Conservation (phyloP, 2,113 vertebrate genomes). For the Entomyzon cyanotis region DNA sequence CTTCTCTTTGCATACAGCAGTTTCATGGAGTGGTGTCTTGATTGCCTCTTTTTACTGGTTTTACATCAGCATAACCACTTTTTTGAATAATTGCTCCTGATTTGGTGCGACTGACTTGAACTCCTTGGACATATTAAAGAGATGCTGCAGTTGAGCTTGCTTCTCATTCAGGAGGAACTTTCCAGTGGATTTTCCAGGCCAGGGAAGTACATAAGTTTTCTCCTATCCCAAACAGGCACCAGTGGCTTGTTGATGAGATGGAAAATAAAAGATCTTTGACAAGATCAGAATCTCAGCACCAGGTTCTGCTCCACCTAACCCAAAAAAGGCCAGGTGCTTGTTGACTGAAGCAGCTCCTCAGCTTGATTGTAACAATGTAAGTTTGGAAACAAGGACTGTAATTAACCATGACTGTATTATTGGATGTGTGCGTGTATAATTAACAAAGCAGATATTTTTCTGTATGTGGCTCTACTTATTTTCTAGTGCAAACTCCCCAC, state of each 20-base stretch:
- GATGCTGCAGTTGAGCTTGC: neutral
- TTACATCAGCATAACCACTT: neutral
- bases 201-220: neutral
- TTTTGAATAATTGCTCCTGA: neutral
- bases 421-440: constrained; percentile 52
- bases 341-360: neutral
- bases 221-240: neutral
- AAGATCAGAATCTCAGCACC: neutral
- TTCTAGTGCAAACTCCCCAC: constrained; percentile 62
- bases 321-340: neutral
- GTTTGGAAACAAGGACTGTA: constrained; percentile 27
- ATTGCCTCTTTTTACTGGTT: neutral
- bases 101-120: neutral
- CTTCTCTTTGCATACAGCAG: neutral
- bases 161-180: neutral
- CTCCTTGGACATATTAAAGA: neutral
- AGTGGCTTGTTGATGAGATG: neutral
- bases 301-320: neutral
- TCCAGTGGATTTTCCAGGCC: neutral
- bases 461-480: constrained; percentile 40
- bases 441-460: constrained; percentile 61
- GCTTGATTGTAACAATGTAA: neutral
- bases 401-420: constrained; percentile 59
- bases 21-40: neutral
- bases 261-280: neutral